Conservation (phyloP, 2,797 vertebrate species). For the Thalassophryne amazonica region DNA sequence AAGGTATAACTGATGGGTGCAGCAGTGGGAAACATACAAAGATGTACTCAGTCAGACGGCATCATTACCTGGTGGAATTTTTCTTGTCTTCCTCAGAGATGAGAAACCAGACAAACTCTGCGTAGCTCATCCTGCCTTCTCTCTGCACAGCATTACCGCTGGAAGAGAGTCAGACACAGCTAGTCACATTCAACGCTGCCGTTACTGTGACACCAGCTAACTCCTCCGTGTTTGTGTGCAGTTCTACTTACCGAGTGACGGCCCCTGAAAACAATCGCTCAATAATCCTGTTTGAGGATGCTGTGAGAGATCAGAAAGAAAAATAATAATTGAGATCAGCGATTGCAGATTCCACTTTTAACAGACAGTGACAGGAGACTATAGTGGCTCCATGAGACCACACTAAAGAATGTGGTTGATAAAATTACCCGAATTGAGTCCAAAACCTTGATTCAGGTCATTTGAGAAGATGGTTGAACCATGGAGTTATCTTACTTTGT, state of each 20-base stretch:
- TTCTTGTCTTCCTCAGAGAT: slow-evolving; percentile 99
- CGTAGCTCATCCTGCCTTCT: slow-evolving; percentile 97
- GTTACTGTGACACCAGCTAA: slow-evolving; percentile 4
- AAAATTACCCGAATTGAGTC: no score
- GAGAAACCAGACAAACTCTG: slow-evolving; percentile 98
- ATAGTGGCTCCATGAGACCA: no score
- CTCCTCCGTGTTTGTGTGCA: slow-evolving; percentile 3
- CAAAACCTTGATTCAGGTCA: no score
- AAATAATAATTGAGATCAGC: no score
- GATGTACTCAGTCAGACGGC: neutral
- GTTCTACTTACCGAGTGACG: slow-evolving; percentile 89
- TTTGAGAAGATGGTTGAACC: no score
- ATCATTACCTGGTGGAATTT: slow-evolving; percentile 89
- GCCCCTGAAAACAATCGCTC: slow-evolving; percentile 96
- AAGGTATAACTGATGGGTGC: no score
- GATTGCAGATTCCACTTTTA: no score
- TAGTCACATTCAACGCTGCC: neutral
- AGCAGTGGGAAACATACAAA: neutral
- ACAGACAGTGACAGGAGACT: no score
- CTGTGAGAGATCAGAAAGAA: slow-evolving; percentile 69
- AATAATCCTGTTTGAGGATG: slow-evolving; percentile 94
- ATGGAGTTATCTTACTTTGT: no score
- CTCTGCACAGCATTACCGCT: slow-evolving; percentile 92
- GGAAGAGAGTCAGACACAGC: slow-evolving; percentile 48
- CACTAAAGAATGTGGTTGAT: no score